phyloP scores from a whole-genome alignment of 2,888 invertebrate genomes.

The Ecliptopera silaceata region DNA sequence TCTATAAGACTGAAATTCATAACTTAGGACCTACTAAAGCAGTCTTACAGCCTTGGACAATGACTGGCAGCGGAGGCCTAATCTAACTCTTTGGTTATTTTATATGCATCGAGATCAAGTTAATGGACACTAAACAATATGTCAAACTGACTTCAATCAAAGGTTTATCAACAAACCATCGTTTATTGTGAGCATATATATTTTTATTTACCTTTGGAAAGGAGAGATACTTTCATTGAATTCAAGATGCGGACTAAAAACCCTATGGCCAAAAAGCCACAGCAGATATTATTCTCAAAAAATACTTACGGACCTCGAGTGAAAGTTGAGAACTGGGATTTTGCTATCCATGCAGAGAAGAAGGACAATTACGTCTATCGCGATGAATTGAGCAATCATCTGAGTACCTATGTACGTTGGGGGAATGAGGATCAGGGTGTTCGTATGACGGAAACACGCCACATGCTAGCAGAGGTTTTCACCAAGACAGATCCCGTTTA shows the following conservation, averaged over 20 bases:
- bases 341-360: conserved; percentile 61
- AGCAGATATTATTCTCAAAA: conserved; percentile 74
- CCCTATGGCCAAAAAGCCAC: conserved; percentile 69
- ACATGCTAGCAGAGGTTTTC: conserved; percentile 73
- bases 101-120: no score
- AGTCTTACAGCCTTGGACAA: no score
- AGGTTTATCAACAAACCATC: no score
- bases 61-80: no score
- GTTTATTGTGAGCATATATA: no score
- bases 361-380: conserved; percentile 79
- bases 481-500: conserved; percentile 69
- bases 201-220: background rate
- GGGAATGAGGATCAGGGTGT: conserved; percentile 67
- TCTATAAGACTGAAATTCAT: no score
- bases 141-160: no score
- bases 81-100: no score
- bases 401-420: conserved; percentile 75
- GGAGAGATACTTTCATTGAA: background rate
- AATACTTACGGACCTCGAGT: conserved; percentile 64
- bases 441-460: conserved; percentile 70
- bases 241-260: conserved; percentile 53
- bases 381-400: conserved; percentile 68
- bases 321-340: conserved; percentile 78
- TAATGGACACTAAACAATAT: no score
- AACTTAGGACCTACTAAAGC: no score